Evolutionary conservation across 2,888 invertebrate genomes (phyloP).

Genomic region (Hirtodrosophila cameraria): DNA sequence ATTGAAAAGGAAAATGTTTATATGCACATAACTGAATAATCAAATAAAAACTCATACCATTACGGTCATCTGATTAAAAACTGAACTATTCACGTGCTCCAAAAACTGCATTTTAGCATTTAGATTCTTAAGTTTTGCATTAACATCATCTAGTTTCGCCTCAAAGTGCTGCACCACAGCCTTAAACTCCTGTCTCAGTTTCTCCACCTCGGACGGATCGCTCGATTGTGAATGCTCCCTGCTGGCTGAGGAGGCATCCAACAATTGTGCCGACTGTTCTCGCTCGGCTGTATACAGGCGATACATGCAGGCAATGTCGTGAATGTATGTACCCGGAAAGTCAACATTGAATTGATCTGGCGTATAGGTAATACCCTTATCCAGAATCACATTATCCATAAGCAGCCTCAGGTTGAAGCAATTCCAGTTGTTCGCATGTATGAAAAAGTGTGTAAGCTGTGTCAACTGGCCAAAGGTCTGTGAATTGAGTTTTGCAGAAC

Average conservation of each 20-base stretch:
- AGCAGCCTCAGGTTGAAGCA: conserved; percentile 74
- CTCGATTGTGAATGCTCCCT: conserved; percentile 15
- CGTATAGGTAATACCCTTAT: conserved; percentile 65
- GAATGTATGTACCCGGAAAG: conserved; percentile 77
- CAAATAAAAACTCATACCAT: conserved; percentile 30
- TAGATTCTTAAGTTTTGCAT: conserved; percentile 52
- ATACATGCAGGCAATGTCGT: conserved; percentile 81
- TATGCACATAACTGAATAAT: neutral
- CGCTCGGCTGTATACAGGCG: conserved; percentile 55
- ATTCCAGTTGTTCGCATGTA: conserved; percentile 81
- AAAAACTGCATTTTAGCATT: conserved; percentile 64
- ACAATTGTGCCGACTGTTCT: conserved; percentile 11
- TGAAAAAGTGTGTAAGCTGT: conserved; percentile 74
- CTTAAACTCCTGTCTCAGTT: conserved; percentile 73
- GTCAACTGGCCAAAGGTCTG: conserved; percentile 60
- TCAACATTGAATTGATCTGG: conserved; percentile 57
- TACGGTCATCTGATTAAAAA: conserved; percentile 77
- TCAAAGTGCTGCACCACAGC: conserved; percentile 76
- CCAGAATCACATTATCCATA: conserved; percentile 74
- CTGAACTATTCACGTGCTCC: conserved; percentile 67
- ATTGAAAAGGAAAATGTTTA: neutral
- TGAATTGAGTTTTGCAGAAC: neutral
- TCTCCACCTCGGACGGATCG: conserved; percentile 47
- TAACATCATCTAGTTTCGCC: conserved; percentile 63
- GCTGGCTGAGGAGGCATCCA: conserved; percentile 23